phyloP scores from a whole-genome alignment of 1,140 invertebrate species.

The Aphelenchoides besseyi region DNA sequence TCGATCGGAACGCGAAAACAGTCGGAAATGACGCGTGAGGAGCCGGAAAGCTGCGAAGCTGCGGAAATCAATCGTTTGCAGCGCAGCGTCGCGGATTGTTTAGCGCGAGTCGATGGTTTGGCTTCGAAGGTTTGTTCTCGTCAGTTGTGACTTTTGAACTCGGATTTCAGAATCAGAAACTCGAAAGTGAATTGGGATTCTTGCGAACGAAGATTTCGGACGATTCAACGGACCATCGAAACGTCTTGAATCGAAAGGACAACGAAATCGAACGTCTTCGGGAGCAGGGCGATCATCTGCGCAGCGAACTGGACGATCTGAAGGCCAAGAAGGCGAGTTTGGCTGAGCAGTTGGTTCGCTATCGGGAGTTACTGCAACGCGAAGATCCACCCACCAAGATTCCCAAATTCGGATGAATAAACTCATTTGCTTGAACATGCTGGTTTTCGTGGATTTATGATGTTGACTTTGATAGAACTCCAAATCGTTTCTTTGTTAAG shows the following conservation, averaged over 20 bases:
- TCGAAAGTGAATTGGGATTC: not conserved
- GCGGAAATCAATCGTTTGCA: not conserved
- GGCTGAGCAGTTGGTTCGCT: not conserved
- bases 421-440: too few relatives aligned
- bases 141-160: not conserved
- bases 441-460: too few relatives aligned
- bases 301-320: not conserved
- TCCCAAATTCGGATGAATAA: not conserved
- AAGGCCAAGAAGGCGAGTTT: not conserved
- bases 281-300: not conserved
- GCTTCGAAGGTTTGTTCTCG: not conserved
- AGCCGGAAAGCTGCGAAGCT: not conserved
- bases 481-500: too few relatives aligned
- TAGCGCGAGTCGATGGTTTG: not conserved
- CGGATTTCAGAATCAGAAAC: not conserved
- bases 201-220: not conserved
- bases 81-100: not conserved
- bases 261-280: not conserved
- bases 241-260: constrained; percentile 2
- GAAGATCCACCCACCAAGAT: not conserved
- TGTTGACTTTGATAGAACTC: too few relatives aligned
- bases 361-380: not conserved
- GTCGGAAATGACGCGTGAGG: too few relatives aligned
- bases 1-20: too few relatives aligned
- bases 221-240: not conserved